Evolutionary conservation across 2,113 vertebrate species (phyloP), one percentile per base, ranked within the genome.

Genomic region (Pelecanoides urinatrix): DNA sequence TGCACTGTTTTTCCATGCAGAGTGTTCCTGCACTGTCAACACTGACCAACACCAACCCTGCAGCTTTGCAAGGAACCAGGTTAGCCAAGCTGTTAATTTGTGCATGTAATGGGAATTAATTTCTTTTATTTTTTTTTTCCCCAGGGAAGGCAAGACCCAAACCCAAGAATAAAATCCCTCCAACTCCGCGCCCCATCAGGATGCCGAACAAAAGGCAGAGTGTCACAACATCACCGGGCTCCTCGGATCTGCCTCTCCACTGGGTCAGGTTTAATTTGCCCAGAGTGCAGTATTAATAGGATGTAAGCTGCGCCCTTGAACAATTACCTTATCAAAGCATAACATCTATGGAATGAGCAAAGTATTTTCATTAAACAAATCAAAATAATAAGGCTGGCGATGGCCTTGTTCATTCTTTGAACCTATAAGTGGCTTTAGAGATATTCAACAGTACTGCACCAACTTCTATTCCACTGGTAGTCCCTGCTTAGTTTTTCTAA

Each of bases 341-440:
- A 88, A 93, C 96, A 97, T 95, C 98, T 97, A 67, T 32, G 92
- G 93, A 96, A 94, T 44, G 40, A 44, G 83, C 75, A 8, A 81
- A 96, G 85, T 74, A 63, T 97, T 97, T 97, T 55, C 97, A 79
- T 44, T 91, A 96, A 89, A 93, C 79, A 79, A 95, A 96, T 82
- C 94, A 68, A 74, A 87, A 79, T 52, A 47, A 45, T n/a, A 68
- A 73, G 85, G 70, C 16, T 73, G 90, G 73, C 53, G 16, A 86
- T 30, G 68, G 77, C 83, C 84, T 94, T 85, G 94, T 29, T 92
- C 82, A 9, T 65, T 75, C 94, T 92, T 86, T 55, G 50, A 96
- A 93, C 91, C 78, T 50, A 1, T 92, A 91, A 95, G 93, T 93
- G 91, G 63, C 95, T 94, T 84, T 73, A 71, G 83, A 79, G 93